Base-by-base conservation (phyloP, 1,140 invertebrate species). In the Drosophila lini region DNA sequence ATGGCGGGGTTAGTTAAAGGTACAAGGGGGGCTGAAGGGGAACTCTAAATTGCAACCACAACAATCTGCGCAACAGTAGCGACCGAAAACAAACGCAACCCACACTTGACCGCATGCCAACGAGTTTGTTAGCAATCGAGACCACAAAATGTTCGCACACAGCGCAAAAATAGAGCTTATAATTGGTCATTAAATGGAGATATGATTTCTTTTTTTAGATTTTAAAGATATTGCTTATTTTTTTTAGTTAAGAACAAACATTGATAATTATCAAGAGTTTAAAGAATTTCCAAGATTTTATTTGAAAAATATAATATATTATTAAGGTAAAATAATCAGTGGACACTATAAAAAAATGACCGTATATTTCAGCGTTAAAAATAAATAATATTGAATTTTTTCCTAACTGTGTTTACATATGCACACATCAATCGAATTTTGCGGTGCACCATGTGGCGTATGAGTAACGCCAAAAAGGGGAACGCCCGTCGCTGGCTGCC, bases 41-140 rank as follows among this genome's bases (percentile, higher is more conserved):
- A 40, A 32, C 36, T 32, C 28, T 25, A 28, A 74, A 68, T 34
- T 76, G 71, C 73, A 68, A 78, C 75, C 75, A 78, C 75, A 78
- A 77, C 50, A 68, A 52, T 67, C 45, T 58, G 36, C 63, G 74
- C 76, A 80, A 83, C 73, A 84, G 81, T 74, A 83, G 77, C 67
- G 50, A 53, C 62, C 52, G 9, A 40, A 62, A 76, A 44, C 62
- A 68, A 71, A 55, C 64, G 69, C 53, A 47, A 40, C 60, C 79
- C 58, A 79, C 74, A 82, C 75, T 82, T 88, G 83, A 86, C 80
- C 82, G 62, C 79, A 69, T 45, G 62, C 48, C 13, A 55, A 16
- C 44, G n/a, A 60, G 47, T 73, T 38, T 25, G 50, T 40, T 58
- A 44, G 40, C 60, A 73, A 53, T 67, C 47, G 28, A 48, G 52